These are phyloP conservation scores for Dryobota labecula DNA, from an alignment of 2,888 invertebrate genomes.

Conservation along the genomic window DNA sequence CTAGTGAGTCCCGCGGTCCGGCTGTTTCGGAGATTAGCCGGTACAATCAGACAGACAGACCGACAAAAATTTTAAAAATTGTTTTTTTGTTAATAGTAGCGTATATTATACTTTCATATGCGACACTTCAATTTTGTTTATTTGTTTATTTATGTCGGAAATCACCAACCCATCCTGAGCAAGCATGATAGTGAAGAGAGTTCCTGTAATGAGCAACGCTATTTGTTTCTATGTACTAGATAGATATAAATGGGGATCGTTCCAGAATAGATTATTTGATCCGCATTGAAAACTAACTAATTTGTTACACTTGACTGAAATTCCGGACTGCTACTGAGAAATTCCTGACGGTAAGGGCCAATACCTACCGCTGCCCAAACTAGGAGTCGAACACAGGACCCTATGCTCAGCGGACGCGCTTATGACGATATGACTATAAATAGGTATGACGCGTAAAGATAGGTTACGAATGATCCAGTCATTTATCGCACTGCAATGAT, in stretches of 20 bases:
- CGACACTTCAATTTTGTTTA: too few relatives aligned
- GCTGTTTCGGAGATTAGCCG: too few relatives aligned
- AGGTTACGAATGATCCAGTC: not conserved
- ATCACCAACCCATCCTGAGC: not conserved
- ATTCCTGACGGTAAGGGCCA: too few relatives aligned
- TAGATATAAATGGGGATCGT: not conserved
- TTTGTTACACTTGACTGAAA: not conserved
- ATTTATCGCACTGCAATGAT: slow-evolving; percentile 3
- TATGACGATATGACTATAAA: not conserved
- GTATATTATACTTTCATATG: too few relatives aligned
- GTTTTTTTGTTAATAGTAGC: too few relatives aligned
- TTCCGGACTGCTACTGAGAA: not conserved
- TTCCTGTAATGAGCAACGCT: not conserved
- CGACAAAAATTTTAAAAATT: too few relatives aligned
- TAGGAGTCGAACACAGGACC: not conserved
- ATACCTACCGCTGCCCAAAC: not conserved
- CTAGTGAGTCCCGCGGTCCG: too few relatives aligned
- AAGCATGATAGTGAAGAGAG: not conserved
- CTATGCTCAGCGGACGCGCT: too few relatives aligned
- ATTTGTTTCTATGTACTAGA: not conserved
- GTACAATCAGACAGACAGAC: too few relatives aligned
- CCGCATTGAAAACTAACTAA: not conserved
- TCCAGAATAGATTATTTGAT: not conserved
- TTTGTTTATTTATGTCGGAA: too few relatives aligned
- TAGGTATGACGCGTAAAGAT: not conserved